Evolutionary conservation across 2,113 vertebrate genomes (phyloP).

Genomic region (Dryoscopus gambensis): DNA sequence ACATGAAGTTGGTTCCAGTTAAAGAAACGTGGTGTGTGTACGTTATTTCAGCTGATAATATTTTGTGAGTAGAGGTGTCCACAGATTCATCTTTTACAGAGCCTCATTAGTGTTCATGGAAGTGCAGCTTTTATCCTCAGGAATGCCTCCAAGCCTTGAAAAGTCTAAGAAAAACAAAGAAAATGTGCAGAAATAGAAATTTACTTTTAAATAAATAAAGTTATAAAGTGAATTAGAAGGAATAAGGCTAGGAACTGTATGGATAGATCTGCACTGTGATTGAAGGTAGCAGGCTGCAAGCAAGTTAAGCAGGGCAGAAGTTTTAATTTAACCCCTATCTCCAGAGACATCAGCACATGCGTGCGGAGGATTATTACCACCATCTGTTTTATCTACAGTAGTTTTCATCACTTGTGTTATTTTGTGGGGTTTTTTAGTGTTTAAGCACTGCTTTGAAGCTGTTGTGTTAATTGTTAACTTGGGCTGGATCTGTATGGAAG

Average conservation of each 20-base stretch:
- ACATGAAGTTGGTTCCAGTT: neutral
- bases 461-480: slow-evolving; percentile 50
- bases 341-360: neutral
- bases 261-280: neutral
- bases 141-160: neutral
- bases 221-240: neutral
- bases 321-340: neutral
- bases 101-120: neutral
- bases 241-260: neutral
- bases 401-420: neutral
- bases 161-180: neutral
- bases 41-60: neutral
- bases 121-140: neutral
- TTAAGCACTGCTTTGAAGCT: slow-evolving; percentile 39
- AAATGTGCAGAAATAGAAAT: neutral
- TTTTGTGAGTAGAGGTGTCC: neutral
- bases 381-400: neutral
- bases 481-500: slow-evolving; percentile 13
- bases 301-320: neutral
- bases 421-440: neutral
- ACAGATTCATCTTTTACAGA: neutral
- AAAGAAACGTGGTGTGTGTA: neutral
- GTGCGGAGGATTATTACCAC: neutral
- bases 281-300: neutral
- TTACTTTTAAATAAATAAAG: neutral